phyloP scores from a whole-genome alignment of 2,113 vertebrate genomes.

The Scomber japonicus region DNA sequence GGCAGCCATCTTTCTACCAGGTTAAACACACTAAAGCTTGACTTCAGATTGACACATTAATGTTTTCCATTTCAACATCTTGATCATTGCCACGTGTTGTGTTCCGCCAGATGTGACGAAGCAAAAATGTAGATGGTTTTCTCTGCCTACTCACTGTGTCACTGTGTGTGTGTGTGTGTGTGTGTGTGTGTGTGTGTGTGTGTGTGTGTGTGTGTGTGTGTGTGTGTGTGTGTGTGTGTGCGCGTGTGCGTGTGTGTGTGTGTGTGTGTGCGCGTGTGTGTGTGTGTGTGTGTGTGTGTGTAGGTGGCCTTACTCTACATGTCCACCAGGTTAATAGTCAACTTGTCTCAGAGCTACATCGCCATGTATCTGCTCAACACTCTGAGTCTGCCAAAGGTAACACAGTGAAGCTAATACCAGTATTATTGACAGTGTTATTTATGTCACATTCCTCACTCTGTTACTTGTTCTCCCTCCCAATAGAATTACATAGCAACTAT shows the following conservation, averaged over 20 bases:
- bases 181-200: constrained; percentile 28
- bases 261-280: constrained; percentile 15
- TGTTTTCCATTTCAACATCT: not conserved
- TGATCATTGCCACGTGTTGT: not conserved
- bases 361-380: constrained; percentile 96
- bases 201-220: constrained; percentile 28
- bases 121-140: not conserved
- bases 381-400: constrained; percentile 93
- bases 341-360: constrained; percentile 96
- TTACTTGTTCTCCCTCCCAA: constrained; percentile 5
- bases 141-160: not conserved
- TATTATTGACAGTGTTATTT: not conserved
- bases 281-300: constrained; percentile 28
- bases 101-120: not conserved
- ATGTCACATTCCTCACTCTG: not conserved
- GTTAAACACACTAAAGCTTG: constrained; percentile 67
- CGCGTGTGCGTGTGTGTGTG: constrained; percentile 40
- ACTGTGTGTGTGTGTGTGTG: constrained; percentile 12
- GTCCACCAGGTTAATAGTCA: constrained; percentile 94
- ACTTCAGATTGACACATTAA: not conserved
- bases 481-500: constrained; percentile 96
- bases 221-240: constrained; percentile 28
- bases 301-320: constrained; percentile 95
- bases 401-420: not conserved
- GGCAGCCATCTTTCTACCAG: constrained; percentile 95